These are phyloP conservation scores for Mirounga angustirostris DNA, from an alignment of 2,113 vertebrate species.

Conservation along the genomic window DNA sequence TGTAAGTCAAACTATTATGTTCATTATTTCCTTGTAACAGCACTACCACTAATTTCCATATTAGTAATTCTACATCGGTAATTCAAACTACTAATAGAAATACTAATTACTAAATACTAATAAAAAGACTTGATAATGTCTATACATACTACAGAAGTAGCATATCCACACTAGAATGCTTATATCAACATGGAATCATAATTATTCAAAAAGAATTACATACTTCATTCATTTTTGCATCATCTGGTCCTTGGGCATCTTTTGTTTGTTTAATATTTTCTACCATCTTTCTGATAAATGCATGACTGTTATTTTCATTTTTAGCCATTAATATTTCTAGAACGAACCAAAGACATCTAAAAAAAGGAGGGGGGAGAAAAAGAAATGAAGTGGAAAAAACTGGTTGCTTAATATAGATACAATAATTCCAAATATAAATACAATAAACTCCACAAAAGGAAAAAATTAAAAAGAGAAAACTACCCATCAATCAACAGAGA, in stretches of 20 bases:
- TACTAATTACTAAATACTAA: slow-evolving; percentile 14
- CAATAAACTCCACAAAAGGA: background rate
- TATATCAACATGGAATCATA: background rate
- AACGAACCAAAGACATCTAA: slow-evolving; percentile 98
- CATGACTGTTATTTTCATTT: slow-evolving; percentile 99
- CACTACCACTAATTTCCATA: background rate
- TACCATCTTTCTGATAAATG: slow-evolving; percentile 99
- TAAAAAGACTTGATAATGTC: background rate
- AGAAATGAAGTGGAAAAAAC: background rate
- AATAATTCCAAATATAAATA: slow-evolving; percentile 34
- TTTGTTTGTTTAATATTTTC: slow-evolving; percentile 99
- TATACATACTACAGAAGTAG: background rate
- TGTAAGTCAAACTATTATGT: background rate
- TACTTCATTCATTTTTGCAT: slow-evolving; percentile 98
- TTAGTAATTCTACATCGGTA: background rate
- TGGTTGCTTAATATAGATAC: background rate
- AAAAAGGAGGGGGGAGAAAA: background rate
- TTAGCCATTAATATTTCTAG: slow-evolving; percentile 99
- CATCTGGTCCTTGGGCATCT: slow-evolving; percentile 95
- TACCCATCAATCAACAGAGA: background rate
- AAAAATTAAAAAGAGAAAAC: background rate
- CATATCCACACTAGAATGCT: background rate
- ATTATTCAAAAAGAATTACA: slow-evolving; percentile 73
- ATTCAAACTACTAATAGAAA: background rate
- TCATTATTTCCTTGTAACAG: background rate